phyloP scores from a whole-genome alignment of 2,797 vertebrate genomes.

The Vespertilio murinus region DNA sequence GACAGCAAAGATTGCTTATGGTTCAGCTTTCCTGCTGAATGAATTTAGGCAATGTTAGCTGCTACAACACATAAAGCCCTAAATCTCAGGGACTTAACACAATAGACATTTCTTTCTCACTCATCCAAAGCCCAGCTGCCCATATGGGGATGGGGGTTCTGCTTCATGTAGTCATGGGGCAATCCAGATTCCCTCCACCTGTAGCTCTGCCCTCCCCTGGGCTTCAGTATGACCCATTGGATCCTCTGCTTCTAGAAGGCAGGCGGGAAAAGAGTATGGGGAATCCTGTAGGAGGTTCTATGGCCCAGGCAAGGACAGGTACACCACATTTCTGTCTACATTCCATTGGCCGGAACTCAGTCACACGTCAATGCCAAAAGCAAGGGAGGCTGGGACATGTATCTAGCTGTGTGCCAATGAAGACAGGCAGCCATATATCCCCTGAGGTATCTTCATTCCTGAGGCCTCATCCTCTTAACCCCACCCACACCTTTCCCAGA shows the following conservation, averaged over 20 bases:
- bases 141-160: background rate
- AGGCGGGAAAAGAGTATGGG: background rate
- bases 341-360: background rate
- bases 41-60: background rate
- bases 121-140: background rate
- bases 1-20: background rate
- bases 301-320: background rate
- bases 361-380: background rate
- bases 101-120: conserved; percentile 1
- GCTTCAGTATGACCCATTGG: background rate
- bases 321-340: background rate
- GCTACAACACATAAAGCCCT: background rate
- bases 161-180: background rate
- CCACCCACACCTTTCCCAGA: background rate
- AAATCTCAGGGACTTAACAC: background rate
- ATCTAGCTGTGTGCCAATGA: background rate
- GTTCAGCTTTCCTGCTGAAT: background rate
- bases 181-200: background rate
- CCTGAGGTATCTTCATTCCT: background rate
- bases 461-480: background rate
- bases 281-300: background rate
- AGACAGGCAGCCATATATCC: background rate
- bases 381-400: background rate
- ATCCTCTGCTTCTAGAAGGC: background rate
- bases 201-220: background rate